phyloP scores from a whole-genome alignment of 2,113 vertebrate genomes.

The Hippocampus guttulatus region DNA sequence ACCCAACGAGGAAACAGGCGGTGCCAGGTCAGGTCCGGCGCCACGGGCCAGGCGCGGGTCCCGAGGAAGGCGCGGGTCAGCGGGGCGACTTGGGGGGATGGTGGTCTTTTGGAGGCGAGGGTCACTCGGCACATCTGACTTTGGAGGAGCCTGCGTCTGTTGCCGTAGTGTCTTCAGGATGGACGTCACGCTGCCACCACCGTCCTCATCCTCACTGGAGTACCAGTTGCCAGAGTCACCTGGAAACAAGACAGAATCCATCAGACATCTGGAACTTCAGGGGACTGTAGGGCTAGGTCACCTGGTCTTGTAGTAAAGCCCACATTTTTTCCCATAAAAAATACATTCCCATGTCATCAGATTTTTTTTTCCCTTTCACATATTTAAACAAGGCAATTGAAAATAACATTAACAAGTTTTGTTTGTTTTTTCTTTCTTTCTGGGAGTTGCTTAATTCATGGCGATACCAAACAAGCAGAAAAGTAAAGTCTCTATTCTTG shows the following conservation, averaged over 20 bases:
- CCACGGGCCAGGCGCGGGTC: constrained; percentile 81
- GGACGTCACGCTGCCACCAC: constrained; percentile 87
- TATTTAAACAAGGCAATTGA: background rate
- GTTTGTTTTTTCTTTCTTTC: background rate
- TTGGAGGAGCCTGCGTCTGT: constrained; percentile 72
- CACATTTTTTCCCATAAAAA: background rate
- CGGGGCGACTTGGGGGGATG: constrained; percentile 62
- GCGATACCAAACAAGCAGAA: background rate
- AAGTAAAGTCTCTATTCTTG: too few relatives aligned
- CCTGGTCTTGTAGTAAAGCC: background rate
- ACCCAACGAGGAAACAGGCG: constrained; percentile 22
- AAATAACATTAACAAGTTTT: background rate
- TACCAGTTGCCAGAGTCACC: constrained; percentile 94
- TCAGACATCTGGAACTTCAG: background rate
- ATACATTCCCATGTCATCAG: background rate
- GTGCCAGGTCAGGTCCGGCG: constrained; percentile 57
- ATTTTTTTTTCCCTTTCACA: background rate
- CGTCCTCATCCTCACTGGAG: constrained; percentile 93
- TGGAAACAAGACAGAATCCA: constrained; percentile 36
- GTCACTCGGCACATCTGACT: constrained; percentile 62
- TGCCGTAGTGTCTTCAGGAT: constrained; percentile 88
- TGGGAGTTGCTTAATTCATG: too few relatives aligned
- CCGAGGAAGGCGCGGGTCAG: constrained; percentile 82
- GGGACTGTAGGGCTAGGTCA: background rate
- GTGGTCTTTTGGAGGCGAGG: constrained; percentile 80